Base-by-base conservation (phyloP, 2,888 invertebrate genomes). In the Neocrepidodera transversa region DNA sequence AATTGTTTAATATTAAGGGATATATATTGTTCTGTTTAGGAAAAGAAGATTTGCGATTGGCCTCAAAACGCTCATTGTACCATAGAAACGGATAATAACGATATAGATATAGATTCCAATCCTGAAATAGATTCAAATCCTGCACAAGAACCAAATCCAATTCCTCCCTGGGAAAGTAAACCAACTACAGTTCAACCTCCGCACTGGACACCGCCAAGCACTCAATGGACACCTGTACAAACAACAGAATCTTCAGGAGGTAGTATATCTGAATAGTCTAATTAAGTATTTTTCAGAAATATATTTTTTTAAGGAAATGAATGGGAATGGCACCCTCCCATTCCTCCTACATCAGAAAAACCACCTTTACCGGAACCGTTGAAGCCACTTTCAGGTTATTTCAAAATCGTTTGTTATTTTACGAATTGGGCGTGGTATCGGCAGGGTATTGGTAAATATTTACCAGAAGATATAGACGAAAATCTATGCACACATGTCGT, bases 341-440 rank as follows among this genome's bases (percentile, higher is more conserved):
- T 75, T 28, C 73, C 76, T 2, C 73, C 72, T 16, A 74, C 75
- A 2, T 77, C 81, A 4, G 70, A 79, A 52, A 76, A 81, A 42
- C 74, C 79, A 5, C 77, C 79, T 3, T 74, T 75, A 32, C 68
- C 80, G 3, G 81, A 81, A 73, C 80, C 81, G 60, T 80, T 79
- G 51, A 85, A 80, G 45, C 80, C 80, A 0, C 76, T 86, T 61
- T 80, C 84, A 75, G 92, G 89, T 13, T 84, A 87, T 59, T 92
- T 86, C 76, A 93, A 92, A 78, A 84, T 94, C 0, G 91, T 94
- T 0, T 95, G 94, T 73, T 95, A 95, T 79, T 95, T 93, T 78
- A 94, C 95, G 0, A 95, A 95, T 75, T 95, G 95, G 95, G 93
- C 95, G 0, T 94, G 94, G 93, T 94, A 93, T 74, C 83, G 93